These are phyloP conservation scores for Dilophus febrilis DNA, from an alignment of 2,888 invertebrate species.

Conservation along the genomic window DNA sequence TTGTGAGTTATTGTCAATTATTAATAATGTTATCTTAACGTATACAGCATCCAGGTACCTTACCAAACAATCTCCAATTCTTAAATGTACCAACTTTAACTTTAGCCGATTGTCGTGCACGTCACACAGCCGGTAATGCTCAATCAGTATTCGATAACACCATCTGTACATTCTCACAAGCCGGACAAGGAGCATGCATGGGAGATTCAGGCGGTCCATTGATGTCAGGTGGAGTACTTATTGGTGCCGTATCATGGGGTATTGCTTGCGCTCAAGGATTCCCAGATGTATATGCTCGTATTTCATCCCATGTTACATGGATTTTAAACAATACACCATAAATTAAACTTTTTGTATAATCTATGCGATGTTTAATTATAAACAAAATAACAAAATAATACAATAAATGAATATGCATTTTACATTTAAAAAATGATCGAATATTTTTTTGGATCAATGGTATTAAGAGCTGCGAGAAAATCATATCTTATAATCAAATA, in stretches of 20 bases:
- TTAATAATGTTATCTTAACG: no score
- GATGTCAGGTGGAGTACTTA: constrained; percentile 5
- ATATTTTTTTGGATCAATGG: no score
- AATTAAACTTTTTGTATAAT: no score
- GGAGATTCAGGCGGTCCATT: constrained; percentile 17
- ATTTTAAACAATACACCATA: constrained; percentile 5
- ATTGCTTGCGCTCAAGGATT: constrained; percentile 16
- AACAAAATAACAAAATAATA: no score
- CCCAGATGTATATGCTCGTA: constrained; percentile 18
- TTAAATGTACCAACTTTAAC: constrained; percentile 1
- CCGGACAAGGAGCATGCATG: constrained; percentile 7
- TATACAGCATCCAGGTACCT: neutral
- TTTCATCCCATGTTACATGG: constrained; percentile 14
- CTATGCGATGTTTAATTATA: no score
- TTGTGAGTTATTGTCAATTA: no score
- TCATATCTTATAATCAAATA: no score
- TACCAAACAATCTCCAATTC: constrained; percentile 1
- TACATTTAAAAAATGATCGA: no score
- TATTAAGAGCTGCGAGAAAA: no score
- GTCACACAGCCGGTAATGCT: neutral
- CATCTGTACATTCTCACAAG: constrained; percentile 6
- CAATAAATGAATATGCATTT: no score
- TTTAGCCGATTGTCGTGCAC: neutral
- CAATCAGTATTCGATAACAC: constrained; percentile 4
- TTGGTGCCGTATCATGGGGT: constrained; percentile 19